Evolutionary conservation across 2,888 invertebrate genomes (phyloP), one percentile per base, ranked within the genome.

Genomic region (Macropis europaea): DNA sequence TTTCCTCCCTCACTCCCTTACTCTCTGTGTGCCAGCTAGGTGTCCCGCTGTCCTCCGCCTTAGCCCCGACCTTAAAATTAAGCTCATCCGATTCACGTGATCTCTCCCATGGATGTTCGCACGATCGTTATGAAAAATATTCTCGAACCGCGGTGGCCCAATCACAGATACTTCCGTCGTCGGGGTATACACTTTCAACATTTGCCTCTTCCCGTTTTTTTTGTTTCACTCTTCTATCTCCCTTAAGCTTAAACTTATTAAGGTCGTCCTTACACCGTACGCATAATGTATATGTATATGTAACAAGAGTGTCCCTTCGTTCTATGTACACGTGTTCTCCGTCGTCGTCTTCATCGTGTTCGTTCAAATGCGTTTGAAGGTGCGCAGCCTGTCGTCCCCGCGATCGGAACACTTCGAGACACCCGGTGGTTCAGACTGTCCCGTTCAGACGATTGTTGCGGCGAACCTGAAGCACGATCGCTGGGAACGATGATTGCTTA

Each of bases 131-230:
- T 77, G 82, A 81, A 81, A 81, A 81, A 81, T 81, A 81, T 72
- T 66, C 57, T 76, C 73, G 50, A 76, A 76, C 67, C 69, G 66
- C 60, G n/a, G 60, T 60, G 61, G 57, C 62, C 81, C 73, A 81
- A n/a, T 81, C 82, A 81, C 81, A 80, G 79, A 81, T 76, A 74
- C 64, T 81, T 76, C 76, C 76, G 66, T 54, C 62, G 68, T 78
- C 78, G 74, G 76, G 76, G 81, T 76, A 77, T 76, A 81, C 76
- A 77, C 75, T 82, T 82, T 80, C 82, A 77, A 78, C 74, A 73
- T 64, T 32, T 52, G 34, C 34, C 3, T 13, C 22, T 22, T 4
- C 17, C 5, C 24, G 1, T 32, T 11, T 7, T 22, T 22, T 22
- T 42, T 24, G 9, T 11, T 9, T 7, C 15, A 11, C 52, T 74